phyloP scores from a whole-genome alignment of 1,140 invertebrate genomes.

The Rhopalosiphum padi region DNA sequence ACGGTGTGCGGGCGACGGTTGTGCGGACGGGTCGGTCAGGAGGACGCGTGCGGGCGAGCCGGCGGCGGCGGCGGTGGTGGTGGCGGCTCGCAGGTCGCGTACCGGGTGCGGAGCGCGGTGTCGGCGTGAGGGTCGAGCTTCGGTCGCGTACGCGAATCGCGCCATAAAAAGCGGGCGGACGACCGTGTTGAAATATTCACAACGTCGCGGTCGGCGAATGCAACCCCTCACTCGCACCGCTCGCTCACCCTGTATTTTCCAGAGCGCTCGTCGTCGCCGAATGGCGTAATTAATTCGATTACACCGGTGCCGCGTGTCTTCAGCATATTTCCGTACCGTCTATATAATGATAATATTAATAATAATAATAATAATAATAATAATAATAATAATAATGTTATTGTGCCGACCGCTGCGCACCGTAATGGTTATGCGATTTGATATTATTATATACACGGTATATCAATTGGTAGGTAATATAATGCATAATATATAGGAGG shows the following conservation, averaged over 20 bases:
- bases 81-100: no score
- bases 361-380: background rate
- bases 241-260: background rate
- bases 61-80: no score
- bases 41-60: no score
- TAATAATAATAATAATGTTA: background rate
- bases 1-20: no score
- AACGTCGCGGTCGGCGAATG: background rate
- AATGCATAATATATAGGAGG: background rate
- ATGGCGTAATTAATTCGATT: background rate
- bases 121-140: background rate
- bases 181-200: constrained; percentile 1
- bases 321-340: background rate
- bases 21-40: no score
- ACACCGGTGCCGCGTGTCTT: background rate
- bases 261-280: background rate
- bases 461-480: background rate
- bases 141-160: background rate
- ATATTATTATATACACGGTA: no score
- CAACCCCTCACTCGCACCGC: background rate
- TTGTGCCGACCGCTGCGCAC: background rate
- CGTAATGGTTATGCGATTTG: no score
- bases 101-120: no score
- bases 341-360: background rate
- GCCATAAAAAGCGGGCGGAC: background rate